Evolutionary conservation across 1,140 invertebrate species (phyloP).

Genomic region (Brachionus koreanus): DNA sequence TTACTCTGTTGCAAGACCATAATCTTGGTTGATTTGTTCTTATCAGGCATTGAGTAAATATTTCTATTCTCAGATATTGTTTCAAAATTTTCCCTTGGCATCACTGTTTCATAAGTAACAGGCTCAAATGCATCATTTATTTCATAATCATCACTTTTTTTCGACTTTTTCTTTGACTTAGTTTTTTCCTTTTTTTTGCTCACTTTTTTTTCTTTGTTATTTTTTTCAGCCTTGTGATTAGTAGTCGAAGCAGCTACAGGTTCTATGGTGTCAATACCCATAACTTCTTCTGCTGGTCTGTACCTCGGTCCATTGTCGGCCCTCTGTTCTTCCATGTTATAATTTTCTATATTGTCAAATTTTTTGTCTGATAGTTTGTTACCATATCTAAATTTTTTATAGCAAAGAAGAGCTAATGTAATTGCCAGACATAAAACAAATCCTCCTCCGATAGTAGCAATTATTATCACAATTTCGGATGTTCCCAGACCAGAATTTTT

Average conservation of each 20-base stretch:
- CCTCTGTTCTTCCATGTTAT: not conserved
- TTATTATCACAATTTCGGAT: constrained; percentile 19
- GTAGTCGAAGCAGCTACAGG: not conserved
- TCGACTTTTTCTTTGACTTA: not conserved
- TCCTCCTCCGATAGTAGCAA: not conserved
- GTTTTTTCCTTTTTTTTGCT: constrained; percentile 2
- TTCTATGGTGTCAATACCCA: too few species aligned
- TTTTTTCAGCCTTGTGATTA: not conserved
- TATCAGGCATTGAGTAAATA: not conserved
- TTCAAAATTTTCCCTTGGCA: not conserved
- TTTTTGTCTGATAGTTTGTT: not conserved
- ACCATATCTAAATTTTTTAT: not conserved
- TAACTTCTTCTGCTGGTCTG: not conserved
- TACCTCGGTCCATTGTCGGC: not conserved
- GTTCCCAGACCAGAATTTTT: not conserved
- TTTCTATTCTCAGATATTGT: not conserved
- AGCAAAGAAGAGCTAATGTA: not conserved
- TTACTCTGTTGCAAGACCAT: not conserved
- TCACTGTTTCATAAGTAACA: not conserved
- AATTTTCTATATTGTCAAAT: not conserved
- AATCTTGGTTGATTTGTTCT: not conserved
- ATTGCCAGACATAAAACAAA: not conserved
- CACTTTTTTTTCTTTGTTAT: not conserved
- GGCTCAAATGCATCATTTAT: constrained; percentile 19
- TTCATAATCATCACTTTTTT: not conserved